phyloP scores from a whole-genome alignment of 2,797 vertebrate species.

The Phylloscopus collybita region DNA sequence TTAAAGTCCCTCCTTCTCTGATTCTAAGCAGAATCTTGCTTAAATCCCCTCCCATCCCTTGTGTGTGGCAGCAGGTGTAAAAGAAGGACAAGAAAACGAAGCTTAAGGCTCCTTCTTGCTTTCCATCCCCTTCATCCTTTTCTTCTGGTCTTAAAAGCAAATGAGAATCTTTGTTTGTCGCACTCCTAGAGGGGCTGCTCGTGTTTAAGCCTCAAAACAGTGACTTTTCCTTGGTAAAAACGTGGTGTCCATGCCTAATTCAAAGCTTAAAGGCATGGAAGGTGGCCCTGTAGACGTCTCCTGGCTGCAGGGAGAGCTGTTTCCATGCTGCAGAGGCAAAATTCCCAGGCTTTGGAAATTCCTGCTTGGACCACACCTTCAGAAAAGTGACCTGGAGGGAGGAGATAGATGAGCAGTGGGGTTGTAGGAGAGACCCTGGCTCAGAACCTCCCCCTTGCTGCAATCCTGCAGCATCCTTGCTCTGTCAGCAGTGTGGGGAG shows the following conservation, averaged over 20 bases:
- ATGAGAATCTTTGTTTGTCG: fast-evolving
- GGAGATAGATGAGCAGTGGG: background rate
- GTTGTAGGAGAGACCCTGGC: background rate
- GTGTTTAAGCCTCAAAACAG: background rate
- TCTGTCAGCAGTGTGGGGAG: background rate
- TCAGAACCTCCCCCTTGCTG: background rate
- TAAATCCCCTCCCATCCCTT: fast-evolving
- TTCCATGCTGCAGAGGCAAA: background rate
- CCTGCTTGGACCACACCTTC: background rate
- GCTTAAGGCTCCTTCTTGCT: background rate
- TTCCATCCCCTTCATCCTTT: background rate
- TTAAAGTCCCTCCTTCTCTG: background rate
- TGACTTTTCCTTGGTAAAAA: background rate
- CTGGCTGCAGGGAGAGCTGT: background rate
- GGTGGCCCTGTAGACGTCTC: fast-evolving
- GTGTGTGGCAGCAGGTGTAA: background rate
- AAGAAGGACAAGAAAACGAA: background rate
- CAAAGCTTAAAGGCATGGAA: too few relatives aligned
- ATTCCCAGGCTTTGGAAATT: background rate
- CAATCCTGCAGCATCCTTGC: background rate
- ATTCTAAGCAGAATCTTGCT: background rate
- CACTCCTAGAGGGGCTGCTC: background rate
- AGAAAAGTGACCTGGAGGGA: background rate
- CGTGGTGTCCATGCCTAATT: fast-evolving
- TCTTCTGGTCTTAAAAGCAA: background rate